Evolutionary conservation across 2,113 vertebrate species (phyloP), one percentile per base, ranked within the genome.

Genomic region (Dryoscopus gambensis): DNA sequence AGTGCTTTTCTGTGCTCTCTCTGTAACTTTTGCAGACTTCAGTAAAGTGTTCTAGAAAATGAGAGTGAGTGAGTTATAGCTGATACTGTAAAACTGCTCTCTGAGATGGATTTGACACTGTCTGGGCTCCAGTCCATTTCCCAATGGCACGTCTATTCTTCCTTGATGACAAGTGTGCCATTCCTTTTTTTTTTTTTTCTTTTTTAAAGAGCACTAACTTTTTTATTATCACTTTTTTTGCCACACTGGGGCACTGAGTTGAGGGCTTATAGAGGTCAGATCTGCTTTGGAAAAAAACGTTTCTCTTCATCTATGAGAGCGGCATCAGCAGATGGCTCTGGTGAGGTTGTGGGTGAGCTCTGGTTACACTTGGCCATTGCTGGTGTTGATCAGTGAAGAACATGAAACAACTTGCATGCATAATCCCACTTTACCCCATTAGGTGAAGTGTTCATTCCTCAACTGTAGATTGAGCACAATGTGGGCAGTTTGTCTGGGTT

Each of bases 61-160:
- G 64, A 80, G 74, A 73, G 69, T 69, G 89, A 87, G 64, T 69
- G 84, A 94, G 82, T 97, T 96, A 92, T 55, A 59, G 80, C 76
- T 84, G 82, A 88, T 81, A 67, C 27, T 30, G 64, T 89, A 90
- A 90, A 96, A 84, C 79, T 87, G 69, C 85, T 94, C 83, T 42
- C 77, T 0, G 13, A 84, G 88, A 89, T 84, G 80, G 84, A 90
- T 95, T 89, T 92, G 93, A 84, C 76, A 65, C 82, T 70, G 53
- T 46, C 90, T 96, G 88, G 95, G 86, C 83, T 95, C 49, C 65
- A 78, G 92, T 92, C 92, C 88, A 87, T 92, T 94, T 94, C 93
- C 86, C 92, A 92, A 2, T 64, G 83, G 73, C 77, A 75, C 0
- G 0, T 81, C 88, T 82, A 50, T 90, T 90, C 92, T 82, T 94